Evolutionary conservation across 2,888 invertebrate genomes (phyloP), one percentile per base, ranked within the genome.

Genomic region (Ormyrus labotus): DNA sequence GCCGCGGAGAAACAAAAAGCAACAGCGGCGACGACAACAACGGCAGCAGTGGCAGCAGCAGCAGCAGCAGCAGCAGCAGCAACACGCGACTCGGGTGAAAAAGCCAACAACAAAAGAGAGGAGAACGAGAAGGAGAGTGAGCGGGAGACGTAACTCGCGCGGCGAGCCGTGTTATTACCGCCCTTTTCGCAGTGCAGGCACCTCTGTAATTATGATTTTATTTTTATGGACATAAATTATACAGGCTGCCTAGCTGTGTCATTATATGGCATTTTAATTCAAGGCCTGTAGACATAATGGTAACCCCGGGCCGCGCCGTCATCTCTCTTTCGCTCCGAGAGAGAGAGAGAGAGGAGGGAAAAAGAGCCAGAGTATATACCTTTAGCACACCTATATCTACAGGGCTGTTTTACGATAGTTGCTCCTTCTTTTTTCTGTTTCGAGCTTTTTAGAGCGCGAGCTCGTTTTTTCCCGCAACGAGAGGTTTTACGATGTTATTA

Each of bases 221-320:
- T 89, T 89, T 89, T 89, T 89, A 89, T 89, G 89, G 89, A 88
- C 89, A 89, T 89, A 89, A 89, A 89, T 89, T 89, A 89, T 84
- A 89, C 87, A 87, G 88, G 85, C 87, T 84, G 86, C 84, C 86
- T 87, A 86, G 88, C 89, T 87, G 89, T 89, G 89, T 89, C 89
- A 89, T 89, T 89, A 89, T 89, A 88, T 88, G 88, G 89, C 89
- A 89, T 89, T 89, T 89, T 89, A 89, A 89, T 89, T 89, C 89
- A 88, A 89, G 89, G 89, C 87, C 88, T 88, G 87, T 84, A 87
- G 89, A 89, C 89, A 88, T 89, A 89, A 89, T 89, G 89, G 88
- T 87, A 84, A 89, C 87, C 86, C 87, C 84, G 83, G 86, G 83
- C 83, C 77, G 81, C 70, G 73, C 71, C 74, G 80, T 63, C 60